Percentiles rank a stretch among this genome's conserved stretches.
These are phyloP conservation scores for Eupithecia subfuscata DNA, from an alignment of 2,888 invertebrate genomes.

Conservation along the genomic window DNA sequence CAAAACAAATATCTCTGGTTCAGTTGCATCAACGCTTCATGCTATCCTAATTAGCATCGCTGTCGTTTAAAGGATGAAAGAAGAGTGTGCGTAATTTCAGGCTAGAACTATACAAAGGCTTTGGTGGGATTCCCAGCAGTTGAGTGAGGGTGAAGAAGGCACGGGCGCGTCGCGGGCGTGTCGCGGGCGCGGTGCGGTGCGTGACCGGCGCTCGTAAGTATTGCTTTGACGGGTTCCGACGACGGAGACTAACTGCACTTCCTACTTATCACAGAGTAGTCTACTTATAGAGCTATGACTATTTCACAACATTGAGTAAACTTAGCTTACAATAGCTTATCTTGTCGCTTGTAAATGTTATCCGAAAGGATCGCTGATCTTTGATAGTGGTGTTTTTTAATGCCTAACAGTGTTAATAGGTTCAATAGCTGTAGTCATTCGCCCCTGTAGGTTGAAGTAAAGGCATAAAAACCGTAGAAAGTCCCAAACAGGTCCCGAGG, in stretches of 20 bases:
- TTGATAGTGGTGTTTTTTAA: no score
- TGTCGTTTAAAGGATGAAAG: no score
- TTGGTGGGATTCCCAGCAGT: not conserved
- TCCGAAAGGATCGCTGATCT: no score
- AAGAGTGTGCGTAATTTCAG: not conserved
- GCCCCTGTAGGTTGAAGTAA: no score
- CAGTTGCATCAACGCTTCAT: not conserved
- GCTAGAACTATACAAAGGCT: no score
- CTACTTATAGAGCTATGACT: not conserved
- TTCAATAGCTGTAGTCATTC: no score
- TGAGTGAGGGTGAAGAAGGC: conserved; percentile 42
- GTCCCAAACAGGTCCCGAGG: no score
- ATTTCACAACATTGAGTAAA: not conserved
- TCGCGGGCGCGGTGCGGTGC: conserved; percentile 51
- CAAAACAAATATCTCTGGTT: not conserved
- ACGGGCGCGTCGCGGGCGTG: conserved; percentile 42
- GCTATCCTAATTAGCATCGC: not conserved
- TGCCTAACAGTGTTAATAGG: no score
- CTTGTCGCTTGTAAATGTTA: no score
- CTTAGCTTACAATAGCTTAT: not conserved
- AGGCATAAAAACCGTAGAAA: no score
- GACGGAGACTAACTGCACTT: conserved; percentile 50
- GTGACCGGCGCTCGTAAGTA: conserved; percentile 63
- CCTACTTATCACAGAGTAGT: not conserved
- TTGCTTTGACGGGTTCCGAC: conserved; percentile 62